A percentile compares a stretch with the other conserved stretches of the same genome.
Conservation (phyloP, 1,140 invertebrate species). For the Pantala flavescens region DNA sequence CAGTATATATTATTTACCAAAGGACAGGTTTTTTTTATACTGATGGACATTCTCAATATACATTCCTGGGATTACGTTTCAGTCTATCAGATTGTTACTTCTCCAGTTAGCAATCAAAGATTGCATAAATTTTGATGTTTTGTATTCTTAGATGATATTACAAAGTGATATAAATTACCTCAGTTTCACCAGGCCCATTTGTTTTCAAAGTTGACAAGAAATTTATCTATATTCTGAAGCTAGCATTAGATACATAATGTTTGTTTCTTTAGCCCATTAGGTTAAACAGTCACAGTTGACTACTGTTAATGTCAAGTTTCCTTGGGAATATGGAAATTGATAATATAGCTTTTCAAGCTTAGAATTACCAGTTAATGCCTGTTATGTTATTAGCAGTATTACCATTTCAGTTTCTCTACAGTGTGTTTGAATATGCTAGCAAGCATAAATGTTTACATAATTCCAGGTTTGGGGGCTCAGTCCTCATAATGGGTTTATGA, state of each 20-base stretch:
- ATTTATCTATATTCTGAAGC: too few species aligned
- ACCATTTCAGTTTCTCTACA: background rate
- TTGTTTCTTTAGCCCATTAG: too few species aligned
- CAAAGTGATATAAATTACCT: background rate
- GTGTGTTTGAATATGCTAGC: background rate
- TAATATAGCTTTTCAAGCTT: background rate
- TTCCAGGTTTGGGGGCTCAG: background rate
- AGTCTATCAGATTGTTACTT: constrained; percentile 7
- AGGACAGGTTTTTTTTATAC: too few species aligned
- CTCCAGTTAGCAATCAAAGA: background rate
- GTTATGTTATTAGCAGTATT: background rate
- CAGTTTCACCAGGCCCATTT: background rate
- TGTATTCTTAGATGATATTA: background rate
- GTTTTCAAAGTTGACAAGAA: background rate
- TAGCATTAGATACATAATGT: too few species aligned
- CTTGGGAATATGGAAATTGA: too few species aligned
- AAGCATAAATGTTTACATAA: background rate
- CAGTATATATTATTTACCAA: too few species aligned
- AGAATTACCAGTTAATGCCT: background rate
- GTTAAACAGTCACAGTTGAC: too few species aligned
- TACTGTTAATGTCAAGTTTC: too few species aligned
- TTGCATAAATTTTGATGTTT: background rate
- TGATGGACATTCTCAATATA: background rate
- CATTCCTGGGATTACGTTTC: background rate
- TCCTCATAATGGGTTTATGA: background rate